A percentile compares a stretch with the other conserved stretches of the same genome.
These are phyloP conservation scores for Oxyruncus cristatus DNA, from an alignment of 2,113 vertebrate genomes.

Conservation along the genomic window DNA sequence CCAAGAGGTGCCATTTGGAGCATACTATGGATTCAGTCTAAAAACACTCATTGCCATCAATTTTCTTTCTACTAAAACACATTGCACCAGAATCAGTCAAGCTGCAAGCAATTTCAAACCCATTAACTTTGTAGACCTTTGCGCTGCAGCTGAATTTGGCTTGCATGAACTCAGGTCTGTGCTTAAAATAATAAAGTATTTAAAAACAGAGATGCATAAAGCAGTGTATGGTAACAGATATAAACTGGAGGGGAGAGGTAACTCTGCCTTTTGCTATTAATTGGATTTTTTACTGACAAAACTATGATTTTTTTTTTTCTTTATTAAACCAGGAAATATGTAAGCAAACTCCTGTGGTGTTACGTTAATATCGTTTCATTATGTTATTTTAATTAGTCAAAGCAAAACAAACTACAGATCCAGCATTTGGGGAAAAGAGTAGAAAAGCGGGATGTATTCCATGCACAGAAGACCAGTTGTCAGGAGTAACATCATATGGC, in stretches of 20 bases:
- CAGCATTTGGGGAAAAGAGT: neutral
- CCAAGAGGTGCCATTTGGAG: neutral
- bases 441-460: neutral
- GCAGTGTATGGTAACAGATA: neutral
- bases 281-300: neutral
- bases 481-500: neutral
- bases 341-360: neutral
- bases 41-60: neutral
- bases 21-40: neutral
- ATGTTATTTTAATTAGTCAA: neutral
- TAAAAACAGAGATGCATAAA: neutral
- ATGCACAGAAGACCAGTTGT: neutral
- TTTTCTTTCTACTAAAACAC: neutral
- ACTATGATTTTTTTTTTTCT: neutral
- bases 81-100: neutral
- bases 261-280: neutral
- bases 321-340: neutral
- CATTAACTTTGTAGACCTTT: neutral
- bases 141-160: neutral
- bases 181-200: neutral
- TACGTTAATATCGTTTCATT: neutral
- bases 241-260: neutral
- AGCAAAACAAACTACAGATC: neutral
- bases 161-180: neutral
- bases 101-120: conserved; percentile 9